These are phyloP conservation scores for Microtus oregoni DNA, from an alignment of 2,113 vertebrate genomes.

Conservation along the genomic window DNA sequence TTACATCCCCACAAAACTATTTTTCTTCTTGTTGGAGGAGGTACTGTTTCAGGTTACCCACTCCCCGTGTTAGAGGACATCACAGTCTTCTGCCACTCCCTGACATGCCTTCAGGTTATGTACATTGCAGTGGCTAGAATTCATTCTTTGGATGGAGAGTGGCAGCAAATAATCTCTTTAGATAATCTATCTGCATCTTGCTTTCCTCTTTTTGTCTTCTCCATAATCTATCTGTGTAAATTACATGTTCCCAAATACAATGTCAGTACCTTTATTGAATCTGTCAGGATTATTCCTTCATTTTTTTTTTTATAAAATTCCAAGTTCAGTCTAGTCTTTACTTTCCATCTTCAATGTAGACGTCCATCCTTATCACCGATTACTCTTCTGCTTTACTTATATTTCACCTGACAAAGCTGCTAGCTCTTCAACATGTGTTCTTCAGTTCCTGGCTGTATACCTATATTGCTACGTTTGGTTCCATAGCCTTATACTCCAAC, in stretches of 20 bases:
- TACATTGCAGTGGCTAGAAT: background rate
- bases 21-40: background rate
- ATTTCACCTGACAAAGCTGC: background rate
- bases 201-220: background rate
- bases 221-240: background rate
- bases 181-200: background rate
- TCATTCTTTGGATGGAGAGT: conserved; percentile 12
- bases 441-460: background rate
- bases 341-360: conserved; percentile 4
- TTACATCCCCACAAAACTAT: background rate
- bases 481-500: background rate
- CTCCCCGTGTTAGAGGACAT: background rate
- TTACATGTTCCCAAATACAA: conserved; percentile 31
- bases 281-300: background rate
- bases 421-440: background rate
- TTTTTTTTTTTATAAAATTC: background rate
- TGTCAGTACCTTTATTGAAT: background rate
- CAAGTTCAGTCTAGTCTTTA: conserved; percentile 11
- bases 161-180: background rate
- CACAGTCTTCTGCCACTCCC: background rate
- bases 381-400: background rate
- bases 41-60: background rate
- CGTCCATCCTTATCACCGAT: background rate
- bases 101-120: background rate
- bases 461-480: background rate